phyloP scores from a whole-genome alignment of 2,797 vertebrate genomes.

The Poeciliopsis turneri region DNA sequence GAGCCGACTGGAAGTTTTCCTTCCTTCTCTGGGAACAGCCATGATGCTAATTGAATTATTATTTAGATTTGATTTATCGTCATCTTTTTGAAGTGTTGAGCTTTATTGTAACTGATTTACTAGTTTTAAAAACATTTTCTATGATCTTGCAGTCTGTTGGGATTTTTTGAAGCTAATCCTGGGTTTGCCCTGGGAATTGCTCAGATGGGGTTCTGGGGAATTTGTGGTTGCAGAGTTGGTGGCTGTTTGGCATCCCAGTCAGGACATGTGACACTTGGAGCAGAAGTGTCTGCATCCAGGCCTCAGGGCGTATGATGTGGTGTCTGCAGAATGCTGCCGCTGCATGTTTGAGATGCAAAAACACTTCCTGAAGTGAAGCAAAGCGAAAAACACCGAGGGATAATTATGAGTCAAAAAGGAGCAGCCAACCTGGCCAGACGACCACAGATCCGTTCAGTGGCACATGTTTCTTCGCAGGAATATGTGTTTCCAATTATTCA shows the following conservation, averaged over 20 bases:
- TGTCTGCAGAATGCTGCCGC: constrained; percentile 20
- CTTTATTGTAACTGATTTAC: neutral
- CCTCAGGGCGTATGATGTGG: constrained; percentile 66
- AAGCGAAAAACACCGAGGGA: constrained; percentile 3
- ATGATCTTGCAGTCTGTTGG: neutral
- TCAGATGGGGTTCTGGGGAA: neutral
- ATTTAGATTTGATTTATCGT: neutral
- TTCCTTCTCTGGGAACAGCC: neutral
- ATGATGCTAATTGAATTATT: neutral
- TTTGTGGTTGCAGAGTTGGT: neutral
- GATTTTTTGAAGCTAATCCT: neutral
- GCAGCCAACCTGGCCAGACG: constrained; percentile 42
- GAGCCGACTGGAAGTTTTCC: neutral
- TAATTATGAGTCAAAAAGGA: constrained; percentile 44
- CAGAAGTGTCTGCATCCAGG: constrained; percentile 31
- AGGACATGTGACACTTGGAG: constrained; percentile 36
- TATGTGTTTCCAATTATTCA: constrained; percentile 42
- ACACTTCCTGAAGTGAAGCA: constrained; percentile 44
- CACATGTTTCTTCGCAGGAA: constrained; percentile 19
- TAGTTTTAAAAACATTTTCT: neutral
- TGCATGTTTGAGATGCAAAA: constrained; percentile 14
- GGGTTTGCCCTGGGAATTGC: neutral
- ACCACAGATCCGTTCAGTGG: constrained; percentile 38
- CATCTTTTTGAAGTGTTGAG: neutral
- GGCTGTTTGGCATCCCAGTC: constrained; percentile 23